phyloP scores from a whole-genome alignment of 2,888 invertebrate genomes.

The Keiferia lycopersicella region DNA sequence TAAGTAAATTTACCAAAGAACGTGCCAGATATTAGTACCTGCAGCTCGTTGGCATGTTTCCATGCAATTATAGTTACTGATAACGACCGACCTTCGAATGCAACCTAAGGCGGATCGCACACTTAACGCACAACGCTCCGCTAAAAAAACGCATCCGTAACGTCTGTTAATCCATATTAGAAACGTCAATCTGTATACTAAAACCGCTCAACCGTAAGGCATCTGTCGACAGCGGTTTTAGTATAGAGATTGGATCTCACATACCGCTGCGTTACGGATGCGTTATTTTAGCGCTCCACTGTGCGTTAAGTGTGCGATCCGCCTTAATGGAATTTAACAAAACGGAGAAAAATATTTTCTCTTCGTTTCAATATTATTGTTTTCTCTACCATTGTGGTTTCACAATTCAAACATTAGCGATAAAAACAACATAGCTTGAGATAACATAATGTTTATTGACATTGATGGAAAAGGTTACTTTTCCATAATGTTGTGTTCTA shows the following conservation, averaged over 20 bases:
- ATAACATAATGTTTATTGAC: too few relatives aligned
- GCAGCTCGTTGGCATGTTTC: constrained; percentile 24
- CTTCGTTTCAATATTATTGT: constrained; percentile 19
- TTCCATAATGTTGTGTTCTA: neutral
- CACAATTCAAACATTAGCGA: constrained; percentile 10
- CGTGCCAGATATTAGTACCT: constrained; percentile 16
- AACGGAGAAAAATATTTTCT: constrained; percentile 19
- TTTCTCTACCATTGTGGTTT: constrained; percentile 3
- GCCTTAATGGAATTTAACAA: constrained; percentile 16
- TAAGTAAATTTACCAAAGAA: constrained; percentile 12
- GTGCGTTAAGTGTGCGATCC: too few relatives aligned
- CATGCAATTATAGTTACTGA: constrained; percentile 27
- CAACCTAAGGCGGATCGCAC: too few relatives aligned
- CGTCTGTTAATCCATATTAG: too few relatives aligned
- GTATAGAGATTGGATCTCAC: too few relatives aligned
- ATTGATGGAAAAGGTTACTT: neutral
- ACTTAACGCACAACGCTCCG: too few relatives aligned
- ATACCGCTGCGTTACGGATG: too few relatives aligned
- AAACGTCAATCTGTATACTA: too few relatives aligned
- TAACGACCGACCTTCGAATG: constrained; percentile 28
- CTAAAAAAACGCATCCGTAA: too few relatives aligned
- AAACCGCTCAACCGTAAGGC: too few relatives aligned
- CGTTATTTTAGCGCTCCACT: too few relatives aligned
- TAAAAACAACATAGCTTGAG: neutral
- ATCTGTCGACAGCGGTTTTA: too few relatives aligned